phyloP scores from a whole-genome alignment of 2,888 invertebrate genomes.

The Nephrotoma appendiculata region DNA sequence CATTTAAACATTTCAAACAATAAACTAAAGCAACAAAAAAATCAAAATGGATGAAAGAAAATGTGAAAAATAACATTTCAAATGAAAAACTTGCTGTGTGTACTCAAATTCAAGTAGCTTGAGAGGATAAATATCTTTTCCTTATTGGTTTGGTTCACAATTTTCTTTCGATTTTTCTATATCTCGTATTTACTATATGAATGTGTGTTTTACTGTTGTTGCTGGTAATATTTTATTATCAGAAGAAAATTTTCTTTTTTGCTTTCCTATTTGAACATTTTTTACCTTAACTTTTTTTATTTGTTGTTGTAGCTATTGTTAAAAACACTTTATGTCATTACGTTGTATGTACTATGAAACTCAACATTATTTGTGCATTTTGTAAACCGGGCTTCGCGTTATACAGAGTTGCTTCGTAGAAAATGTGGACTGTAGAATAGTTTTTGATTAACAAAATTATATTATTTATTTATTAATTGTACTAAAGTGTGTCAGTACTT shows the following conservation, averaged over 20 bases:
- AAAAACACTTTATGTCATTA: not conserved
- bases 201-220: not conserved
- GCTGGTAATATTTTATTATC: not conserved
- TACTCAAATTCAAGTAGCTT: not conserved
- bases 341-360: not conserved
- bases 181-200: not conserved
- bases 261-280: not conserved
- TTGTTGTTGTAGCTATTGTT: not conserved
- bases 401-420: too few species aligned
- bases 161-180: not conserved
- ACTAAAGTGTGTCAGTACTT: too few species aligned
- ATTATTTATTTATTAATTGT: too few species aligned
- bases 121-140: not conserved
- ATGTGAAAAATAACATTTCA: not conserved
- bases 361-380: too few species aligned
- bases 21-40: not conserved
- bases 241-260: not conserved
- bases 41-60: not conserved
- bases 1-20: not conserved
- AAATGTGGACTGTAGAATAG: too few species aligned
- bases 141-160: not conserved
- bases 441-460: too few species aligned
- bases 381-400: too few species aligned
- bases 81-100: not conserved
- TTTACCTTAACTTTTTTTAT: not conserved